phyloP scores from a whole-genome alignment of 2,113 vertebrate species.

The Solea senegalensis region DNA sequence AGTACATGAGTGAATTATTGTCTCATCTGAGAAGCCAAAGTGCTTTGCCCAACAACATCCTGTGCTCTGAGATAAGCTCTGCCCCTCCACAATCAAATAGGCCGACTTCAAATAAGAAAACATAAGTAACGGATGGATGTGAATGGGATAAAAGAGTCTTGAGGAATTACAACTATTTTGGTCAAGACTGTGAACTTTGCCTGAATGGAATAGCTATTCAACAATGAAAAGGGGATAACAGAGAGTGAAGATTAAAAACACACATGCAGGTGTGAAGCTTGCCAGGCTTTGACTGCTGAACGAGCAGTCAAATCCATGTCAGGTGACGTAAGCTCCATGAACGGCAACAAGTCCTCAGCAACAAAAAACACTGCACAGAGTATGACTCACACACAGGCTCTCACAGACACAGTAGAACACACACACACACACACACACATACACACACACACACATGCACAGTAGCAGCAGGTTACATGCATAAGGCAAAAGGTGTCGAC shows the following conservation, averaged over 20 bases:
- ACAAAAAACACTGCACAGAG: constrained; percentile 46
- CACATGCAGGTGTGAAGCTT: constrained; percentile 27
- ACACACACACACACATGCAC: neutral
- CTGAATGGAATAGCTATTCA: constrained; percentile 35
- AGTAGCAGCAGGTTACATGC: neutral
- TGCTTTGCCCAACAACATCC: constrained; percentile 28
- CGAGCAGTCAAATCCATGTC: constrained; percentile 67
- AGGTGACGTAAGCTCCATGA: constrained; percentile 67
- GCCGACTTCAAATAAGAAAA: neutral
- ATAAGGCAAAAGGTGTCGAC: constrained; percentile 7
- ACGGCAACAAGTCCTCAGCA: constrained; percentile 57
- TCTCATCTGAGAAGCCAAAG: constrained; percentile 7
- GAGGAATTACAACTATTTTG: neutral
- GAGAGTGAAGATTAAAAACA: constrained; percentile 46
- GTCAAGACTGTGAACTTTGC: constrained; percentile 12
- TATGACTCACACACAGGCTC: constrained; percentile 5
- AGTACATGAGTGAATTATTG: neutral
- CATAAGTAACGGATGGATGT: neutral
- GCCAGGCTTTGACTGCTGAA: constrained; percentile 37
- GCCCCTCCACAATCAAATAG: constrained; percentile 15
- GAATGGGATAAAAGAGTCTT: neutral
- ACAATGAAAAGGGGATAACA: constrained; percentile 11
- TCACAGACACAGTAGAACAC: too few relatives aligned
- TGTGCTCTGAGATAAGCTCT: constrained; percentile 36
- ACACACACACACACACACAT: neutral